Evolutionary conservation across 2,888 invertebrate genomes (phyloP), one percentile per base, ranked within the genome.

Genomic region (Heliconius ismenius): DNA sequence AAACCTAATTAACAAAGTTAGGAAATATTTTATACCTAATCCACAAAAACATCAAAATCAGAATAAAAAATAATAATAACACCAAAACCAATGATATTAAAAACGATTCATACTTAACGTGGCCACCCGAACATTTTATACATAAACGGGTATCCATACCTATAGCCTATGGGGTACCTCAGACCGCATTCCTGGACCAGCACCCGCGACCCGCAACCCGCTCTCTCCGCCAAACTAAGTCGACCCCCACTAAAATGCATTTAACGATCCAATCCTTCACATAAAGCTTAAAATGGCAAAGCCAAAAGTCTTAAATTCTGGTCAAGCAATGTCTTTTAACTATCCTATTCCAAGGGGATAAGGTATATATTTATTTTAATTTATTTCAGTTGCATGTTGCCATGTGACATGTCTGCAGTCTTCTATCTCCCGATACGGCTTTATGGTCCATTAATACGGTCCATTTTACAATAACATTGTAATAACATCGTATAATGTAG

Each of bases 121-220:
- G 83, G 84, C 83, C 82, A 76, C 81, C 78, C 78, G 26, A 67
- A 65, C 84, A 84, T 86, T 87, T 86, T 84, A 83, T 83, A 84
- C 81, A 83, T 83, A 84, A 87, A 88, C 86, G 88, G 85, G 86
- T 88, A 89, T 89, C 90, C 86, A 88, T 88, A 86, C 85, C 82
- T 89, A 89, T 88, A 91, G 89, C 87, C 89, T 87, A 90, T 88
- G 90, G 91, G 90, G 90, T 92, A 91, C 90, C 89, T 90, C 90
- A 87, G 90, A 93, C 93, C 92, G 88, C 93, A 93, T 93, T 93
- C 93, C 92, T 87, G 83, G 84, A 86, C 87, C 88, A 85, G 85
- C 86, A 83, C 85, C 83, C 83, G 84, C 87, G 84, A 83, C 83
- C 82, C 81, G 81, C 84, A 80, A 78, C 84, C 84, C 82, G 85